Base-by-base conservation (phyloP, 2,797 vertebrate genomes). In the Myotis vivesi region DNA sequence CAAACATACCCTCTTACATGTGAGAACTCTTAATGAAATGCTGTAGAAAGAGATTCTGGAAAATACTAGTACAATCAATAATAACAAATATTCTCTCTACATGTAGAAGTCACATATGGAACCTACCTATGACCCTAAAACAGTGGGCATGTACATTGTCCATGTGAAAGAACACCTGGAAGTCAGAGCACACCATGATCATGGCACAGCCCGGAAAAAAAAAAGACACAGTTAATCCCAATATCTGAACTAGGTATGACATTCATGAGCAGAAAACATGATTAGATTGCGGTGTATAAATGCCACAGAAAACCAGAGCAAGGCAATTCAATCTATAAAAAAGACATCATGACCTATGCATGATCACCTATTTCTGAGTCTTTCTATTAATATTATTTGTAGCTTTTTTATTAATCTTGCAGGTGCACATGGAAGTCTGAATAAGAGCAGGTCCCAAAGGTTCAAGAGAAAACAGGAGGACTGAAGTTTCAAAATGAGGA, bases 201-300 rank as follows among this genome's bases (percentile, higher is more conserved):
- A 0, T 38, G 33, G 11, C 16, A 79, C 13, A 92, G 64, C 22
- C 8, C n/a, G 12, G 28, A 4, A 0, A 33, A 6, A 0, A 44
- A 83, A 87, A 95, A 76, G 55, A 75, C 33, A 28, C 2, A 89
- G 53, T 68, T 76, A 83, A 92, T 36, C 36, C 25, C 30, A 68
- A 44, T 33, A 44, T 41, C 30, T 75, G 33, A 90, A 86, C 33
- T 44, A 76, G 51, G 38, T 68, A 49, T 76, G 55, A 66, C n/a
- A 89, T 96, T 96, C 79, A 94, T 33, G n/a, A 87, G 73, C 44
- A 96, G 84, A 93, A 95, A 95, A 64, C 87, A 77, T 76, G 73
- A 94, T 44, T 82, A 82, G n/a, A 71, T 87, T 89, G 22, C 25
- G 81, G 30, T 72, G 22, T 49, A 82, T 46, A 72, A 80, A 88